Percentiles rank a stretch among this genome's conserved stretches.
These are phyloP conservation scores for Anoura caudifer DNA, from an alignment of 2,113 vertebrate genomes.

Conservation along the genomic window DNA sequence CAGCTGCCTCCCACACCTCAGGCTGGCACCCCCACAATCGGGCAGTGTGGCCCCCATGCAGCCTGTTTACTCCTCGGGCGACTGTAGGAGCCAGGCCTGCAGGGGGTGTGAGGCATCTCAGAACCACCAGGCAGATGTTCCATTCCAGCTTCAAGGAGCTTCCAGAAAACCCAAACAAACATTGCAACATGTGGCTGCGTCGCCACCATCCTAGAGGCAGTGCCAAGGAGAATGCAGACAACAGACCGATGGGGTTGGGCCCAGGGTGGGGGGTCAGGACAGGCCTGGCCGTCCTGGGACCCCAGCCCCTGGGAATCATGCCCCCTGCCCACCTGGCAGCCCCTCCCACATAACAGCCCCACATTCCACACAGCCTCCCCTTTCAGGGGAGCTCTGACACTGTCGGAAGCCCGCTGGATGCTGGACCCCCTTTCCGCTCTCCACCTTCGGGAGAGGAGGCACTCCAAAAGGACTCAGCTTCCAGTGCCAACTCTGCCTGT, in stretches of 20 bases:
- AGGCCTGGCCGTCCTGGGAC: background rate
- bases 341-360: background rate
- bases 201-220: background rate
- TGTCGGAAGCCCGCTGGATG: background rate
- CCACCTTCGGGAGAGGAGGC: background rate
- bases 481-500: background rate
- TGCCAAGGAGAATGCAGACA: background rate
- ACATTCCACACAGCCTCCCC: background rate
- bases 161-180: conserved; percentile 55
- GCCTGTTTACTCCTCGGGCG: conserved; percentile 54
- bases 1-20: background rate
- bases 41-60: background rate
- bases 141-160: conserved; percentile 58
- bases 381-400: background rate
- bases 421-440: too few relatives aligned
- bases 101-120: background rate
- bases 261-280: background rate
- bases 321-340: background rate
- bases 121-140: conserved; percentile 36
- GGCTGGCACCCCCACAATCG: conserved; percentile 24
- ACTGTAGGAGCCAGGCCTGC: background rate
- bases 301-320: rapidly evolving
- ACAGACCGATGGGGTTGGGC: background rate
- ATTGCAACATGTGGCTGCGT: background rate
- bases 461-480: background rate